Base-by-base conservation (phyloP, 1,140 invertebrate genomes). In the Venustaconcha ellipsiformis region DNA sequence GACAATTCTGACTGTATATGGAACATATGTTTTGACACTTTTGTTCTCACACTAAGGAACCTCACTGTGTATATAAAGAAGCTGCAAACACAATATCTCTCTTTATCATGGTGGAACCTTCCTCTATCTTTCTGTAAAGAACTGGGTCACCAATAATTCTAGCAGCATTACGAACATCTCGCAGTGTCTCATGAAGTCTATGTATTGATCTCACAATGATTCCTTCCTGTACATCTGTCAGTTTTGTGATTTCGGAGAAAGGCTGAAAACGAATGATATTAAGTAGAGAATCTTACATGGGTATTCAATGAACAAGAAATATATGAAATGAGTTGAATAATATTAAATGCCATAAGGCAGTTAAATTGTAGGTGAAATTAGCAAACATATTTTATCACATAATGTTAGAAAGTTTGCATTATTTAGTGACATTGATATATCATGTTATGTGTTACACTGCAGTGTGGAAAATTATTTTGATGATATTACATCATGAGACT, bases 81-180 rank as follows among this genome's bases (percentile, higher is more conserved):
- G 97, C 96, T 57, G 97, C 95, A 90, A 99, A 99, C 1, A 99
- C 98, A 87, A 99, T 99, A 89, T 99, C 98, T 81, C 99, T 91
- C 88, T 98, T 98, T 71, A 99, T 99, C 57, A 94, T 93, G 2
- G 93, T 93, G 0, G 96, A 96, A 0, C 97, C 96, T 90, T 97
- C 95, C 88, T 98, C 95, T 95, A 99, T 98, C 91, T 99, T 99
- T 67, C 94, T 93, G 84, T 94, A 94, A 0, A 99, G 90, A 23
- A 94, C 93, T 0, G 96, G 94, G 90, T 99, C 96, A 0, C 98
- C 98, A 78, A 99, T 96, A 20, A 97, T 95, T 68, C 94, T 93
- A 0, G 97, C 96, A 1, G 97, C 98, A 84, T 97, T 96, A 86
- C 95, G 76, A 0, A 99, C 95, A 89, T 99, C 96, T 55, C 94